Evolutionary conservation across 1,140 invertebrate genomes (phyloP).

Genomic region (Samia ricini): DNA sequence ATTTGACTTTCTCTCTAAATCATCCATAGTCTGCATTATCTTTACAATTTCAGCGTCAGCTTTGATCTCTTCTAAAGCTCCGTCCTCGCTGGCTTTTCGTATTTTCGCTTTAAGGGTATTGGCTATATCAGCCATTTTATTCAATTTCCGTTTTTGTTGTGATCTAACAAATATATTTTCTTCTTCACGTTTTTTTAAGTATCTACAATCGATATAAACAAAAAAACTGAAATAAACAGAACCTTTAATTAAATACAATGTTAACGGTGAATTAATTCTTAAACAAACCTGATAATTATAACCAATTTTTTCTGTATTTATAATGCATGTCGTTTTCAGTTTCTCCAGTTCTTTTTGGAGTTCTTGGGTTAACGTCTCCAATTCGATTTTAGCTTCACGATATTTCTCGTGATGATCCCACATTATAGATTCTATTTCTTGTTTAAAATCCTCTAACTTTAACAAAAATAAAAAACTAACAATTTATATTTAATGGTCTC

Average conservation of each 20-base stretch:
- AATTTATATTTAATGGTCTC: background rate
- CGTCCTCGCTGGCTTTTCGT: slow-evolving; percentile 78
- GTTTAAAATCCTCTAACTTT: slow-evolving; percentile 80
- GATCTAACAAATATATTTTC: slow-evolving; percentile 90
- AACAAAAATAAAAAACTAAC: slow-evolving; percentile 3
- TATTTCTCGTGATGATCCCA: slow-evolving; percentile 85
- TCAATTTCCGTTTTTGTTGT: slow-evolving; percentile 89
- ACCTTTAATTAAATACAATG: background rate
- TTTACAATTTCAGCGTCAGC: slow-evolving; percentile 81
- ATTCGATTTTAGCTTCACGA: slow-evolving; percentile 81
- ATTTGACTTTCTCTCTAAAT: slow-evolving; percentile 82
- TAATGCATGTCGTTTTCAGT: slow-evolving; percentile 83
- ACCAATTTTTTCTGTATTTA: slow-evolving; percentile 92
- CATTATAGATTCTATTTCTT: slow-evolving; percentile 79
- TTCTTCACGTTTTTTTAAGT: slow-evolving; percentile 88
- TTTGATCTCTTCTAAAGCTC: slow-evolving; percentile 76
- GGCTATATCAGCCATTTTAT: slow-evolving; percentile 86
- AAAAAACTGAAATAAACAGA: background rate
- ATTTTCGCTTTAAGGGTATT: slow-evolving; percentile 81
- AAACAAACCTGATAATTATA: slow-evolving; percentile 85
- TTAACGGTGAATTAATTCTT: background rate
- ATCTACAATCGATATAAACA: slow-evolving; percentile 71
- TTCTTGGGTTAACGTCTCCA: slow-evolving; percentile 84
- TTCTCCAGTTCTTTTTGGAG: slow-evolving; percentile 88
- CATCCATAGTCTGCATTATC: slow-evolving; percentile 81